Conservation (phyloP, 2,888 invertebrate genomes). For the Asteroscopus sphinx region DNA sequence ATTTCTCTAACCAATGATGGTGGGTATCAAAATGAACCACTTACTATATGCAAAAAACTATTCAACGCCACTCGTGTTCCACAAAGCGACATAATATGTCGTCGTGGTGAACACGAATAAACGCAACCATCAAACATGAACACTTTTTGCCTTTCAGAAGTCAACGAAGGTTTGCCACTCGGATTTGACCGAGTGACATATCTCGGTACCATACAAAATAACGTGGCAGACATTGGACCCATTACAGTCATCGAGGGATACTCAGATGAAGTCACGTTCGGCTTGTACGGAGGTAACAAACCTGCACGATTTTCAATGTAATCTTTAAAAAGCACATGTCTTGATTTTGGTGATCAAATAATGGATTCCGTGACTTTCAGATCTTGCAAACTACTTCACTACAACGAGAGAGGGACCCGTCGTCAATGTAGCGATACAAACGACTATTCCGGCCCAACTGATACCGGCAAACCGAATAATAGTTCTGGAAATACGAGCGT, state of each 20-base stretch:
- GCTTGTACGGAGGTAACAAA: constrained; percentile 36
- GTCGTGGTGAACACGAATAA: no score
- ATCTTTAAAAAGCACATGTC: no score
- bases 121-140: no score
- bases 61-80: no score
- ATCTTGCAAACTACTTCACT: constrained; percentile 47
- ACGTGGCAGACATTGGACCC: constrained; percentile 33
- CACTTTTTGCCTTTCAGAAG: constrained; percentile 11
- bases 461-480: constrained; percentile 51
- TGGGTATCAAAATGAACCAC: neutral
- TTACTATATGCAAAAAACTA: no score
- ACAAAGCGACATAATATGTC: no score
- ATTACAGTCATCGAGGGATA: constrained; percentile 60
- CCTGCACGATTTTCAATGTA: neutral
- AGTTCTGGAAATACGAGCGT: constrained; percentile 53
- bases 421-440: constrained; percentile 37
- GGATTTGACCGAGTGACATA: constrained; percentile 43
- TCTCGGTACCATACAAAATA: constrained; percentile 37
- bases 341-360: neutral
- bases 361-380: constrained; percentile 30
- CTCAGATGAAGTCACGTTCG: constrained; percentile 50
- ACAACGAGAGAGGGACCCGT: constrained; percentile 20
- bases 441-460: constrained; percentile 47
- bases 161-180: constrained; percentile 12
- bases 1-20: constrained; percentile 39